These are phyloP conservation scores for Paelopatides confundens DNA, from an alignment of 53 echinoderm and acorn worm species.

Conservation along the genomic window DNA sequence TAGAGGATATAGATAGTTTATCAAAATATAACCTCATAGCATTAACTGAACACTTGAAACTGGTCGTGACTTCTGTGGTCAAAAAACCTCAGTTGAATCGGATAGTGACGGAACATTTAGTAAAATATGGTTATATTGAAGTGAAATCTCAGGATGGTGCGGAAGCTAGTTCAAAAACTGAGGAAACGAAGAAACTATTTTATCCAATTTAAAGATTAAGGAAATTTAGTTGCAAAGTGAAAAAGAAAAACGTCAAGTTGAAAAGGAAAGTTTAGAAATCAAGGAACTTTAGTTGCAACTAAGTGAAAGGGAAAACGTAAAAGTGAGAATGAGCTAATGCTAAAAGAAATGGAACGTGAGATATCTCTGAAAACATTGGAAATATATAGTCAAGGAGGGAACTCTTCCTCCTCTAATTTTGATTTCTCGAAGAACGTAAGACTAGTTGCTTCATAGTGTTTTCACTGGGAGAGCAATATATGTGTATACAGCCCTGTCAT, in stretches of 20 bases:
- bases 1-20: not conserved
- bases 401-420: constrained; percentile 2
- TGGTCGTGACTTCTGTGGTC: not conserved
- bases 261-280: constrained; percentile 9
- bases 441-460: constrained; percentile 61
- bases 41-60: not conserved
- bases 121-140: constrained; percentile 14
- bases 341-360: constrained; percentile 32
- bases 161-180: not conserved
- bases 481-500: constrained; percentile 50
- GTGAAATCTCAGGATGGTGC: not conserved
- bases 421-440: constrained; percentile 56
- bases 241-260: constrained; percentile 1
- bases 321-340: not conserved
- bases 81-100: constrained; percentile 2
- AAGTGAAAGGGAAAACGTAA: not conserved
- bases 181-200: constrained; percentile 3
- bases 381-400: not conserved
- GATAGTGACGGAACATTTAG: not conserved
- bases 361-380: constrained; percentile 36
- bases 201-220: constrained; percentile 30
- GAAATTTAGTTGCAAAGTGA: constrained; percentile 36
- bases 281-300: constrained; percentile 37
- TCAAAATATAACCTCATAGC: not conserved
- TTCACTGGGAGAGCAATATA: constrained; percentile 66